Percentiles rank a stretch among this genome's conserved stretches.
Conservation (phyloP, 2,888 invertebrate genomes). For the Eupithecia tripunctaria region DNA sequence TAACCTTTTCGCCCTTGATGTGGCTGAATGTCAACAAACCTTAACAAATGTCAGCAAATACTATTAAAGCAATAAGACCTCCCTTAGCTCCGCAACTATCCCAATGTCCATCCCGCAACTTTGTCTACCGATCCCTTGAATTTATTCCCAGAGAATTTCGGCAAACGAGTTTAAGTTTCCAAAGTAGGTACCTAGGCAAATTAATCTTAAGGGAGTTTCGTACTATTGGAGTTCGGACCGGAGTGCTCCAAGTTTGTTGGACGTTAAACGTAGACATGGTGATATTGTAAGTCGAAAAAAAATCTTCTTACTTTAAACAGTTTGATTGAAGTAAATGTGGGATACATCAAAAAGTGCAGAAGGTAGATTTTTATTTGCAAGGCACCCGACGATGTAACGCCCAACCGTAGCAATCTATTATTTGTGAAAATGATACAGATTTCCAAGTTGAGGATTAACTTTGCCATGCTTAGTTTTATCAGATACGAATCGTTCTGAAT, state of each 20-base stretch:
- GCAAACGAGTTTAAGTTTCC: conserved; percentile 82
- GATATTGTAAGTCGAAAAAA: neutral
- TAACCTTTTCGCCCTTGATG: conserved; percentile 29
- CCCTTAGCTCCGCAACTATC: conserved; percentile 39
- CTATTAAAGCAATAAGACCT: conserved; percentile 31
- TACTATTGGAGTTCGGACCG: conserved; percentile 74
- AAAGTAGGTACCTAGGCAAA: conserved; percentile 76
- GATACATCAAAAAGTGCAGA: neutral
- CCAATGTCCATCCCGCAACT: conserved; percentile 52
- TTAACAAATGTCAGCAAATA: conserved; percentile 14
- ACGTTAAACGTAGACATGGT: conserved; percentile 45
- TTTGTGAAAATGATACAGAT: too few species aligned
- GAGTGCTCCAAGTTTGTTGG: conserved; percentile 73
- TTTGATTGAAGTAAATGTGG: neutral
- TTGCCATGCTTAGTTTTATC: neutral
- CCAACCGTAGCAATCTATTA: neutral
- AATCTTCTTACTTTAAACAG: neutral
- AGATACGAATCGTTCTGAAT: neutral
- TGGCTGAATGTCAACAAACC: conserved; percentile 26
- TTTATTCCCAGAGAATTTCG: conserved; percentile 82
- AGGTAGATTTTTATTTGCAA: neutral
- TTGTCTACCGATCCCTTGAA: conserved; percentile 72
- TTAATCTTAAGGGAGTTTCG: conserved; percentile 84
- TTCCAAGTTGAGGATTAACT: neutral
- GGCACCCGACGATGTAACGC: neutral